Evolutionary conservation across 2,797 vertebrate species (phyloP), one percentile per base, ranked within the genome.

Genomic region (Schizothorax lantsangensis): DNA sequence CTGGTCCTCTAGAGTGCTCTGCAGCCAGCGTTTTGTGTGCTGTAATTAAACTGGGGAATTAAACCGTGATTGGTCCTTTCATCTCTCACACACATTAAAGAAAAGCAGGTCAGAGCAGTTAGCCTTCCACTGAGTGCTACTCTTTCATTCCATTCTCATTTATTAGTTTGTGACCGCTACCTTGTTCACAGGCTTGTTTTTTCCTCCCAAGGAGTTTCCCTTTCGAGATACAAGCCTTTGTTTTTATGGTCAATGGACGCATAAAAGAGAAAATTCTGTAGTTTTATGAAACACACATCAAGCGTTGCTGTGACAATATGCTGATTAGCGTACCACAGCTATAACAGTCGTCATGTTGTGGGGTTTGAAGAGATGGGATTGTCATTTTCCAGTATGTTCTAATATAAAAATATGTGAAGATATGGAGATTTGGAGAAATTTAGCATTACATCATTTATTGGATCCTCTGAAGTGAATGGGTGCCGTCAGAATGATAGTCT

Each of bases 21-120:
- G n/a, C 89, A 88, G 88, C 72, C 84, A 87, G 77, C 43, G 81
- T 87, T 90, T 89, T 90, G 89, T 81, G 71, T 30, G 83, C 79
- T 91, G 36, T 92, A 91, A 93, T 92, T 94, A 93, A 92, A 92
- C 69, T 78, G 49, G 52, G 87, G 90, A 91, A 91, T 92, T 91
- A 92, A 84, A 86, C 84, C 74, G 43, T 87, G 88, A 91, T 89
- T 92, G 84, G 83, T 91, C 77, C 64, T 83, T 90, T 92, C 72
- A 89, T 92, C 73, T 87, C 86, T 72, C 83, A 6, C 49, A 73
- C 23, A n/a, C 45, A 38, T 66, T 43, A 84, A 69, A 62, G 64
- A 52, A 87, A 90, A 88, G 79, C 83, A 79, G 71, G 45, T 69
- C 78, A 64, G 33, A 45, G 64, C 64, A 6, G 49, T 79, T 85